Base-by-base conservation (phyloP, 2,113 vertebrate species). In the Xenopus borealis region DNA sequence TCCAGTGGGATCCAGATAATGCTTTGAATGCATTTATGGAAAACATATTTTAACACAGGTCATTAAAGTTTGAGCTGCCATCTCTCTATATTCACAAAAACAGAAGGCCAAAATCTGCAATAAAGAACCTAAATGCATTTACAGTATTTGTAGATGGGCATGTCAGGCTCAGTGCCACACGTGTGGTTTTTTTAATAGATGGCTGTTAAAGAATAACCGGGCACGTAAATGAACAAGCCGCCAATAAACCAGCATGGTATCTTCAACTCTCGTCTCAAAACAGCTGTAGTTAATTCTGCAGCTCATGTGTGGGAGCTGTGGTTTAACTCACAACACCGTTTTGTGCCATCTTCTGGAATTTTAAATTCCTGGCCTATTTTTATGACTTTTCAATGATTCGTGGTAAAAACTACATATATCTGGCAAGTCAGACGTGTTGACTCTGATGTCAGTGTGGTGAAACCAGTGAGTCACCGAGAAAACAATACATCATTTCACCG, bases 171-270 rank as follows among this genome's bases (percentile, higher is more conserved):
- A 27, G 27, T 62, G 61, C 23, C 61, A 33, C 23, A 30, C 61
- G 14, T 62, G 61, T 46, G 64, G 11, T 66, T 47, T 19, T n/a
- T 27, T n/a, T 10, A 68, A n/a, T 69, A 40, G 66, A 69, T 55
- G 23, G 23, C 1, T 3, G 1, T 23, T 12, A 45, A 66, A 17
- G n/a, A 53, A 69, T 69, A 33, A 9, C 23, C 16, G 23, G 47
- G 16, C 50, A 55, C 20, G 7, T 52, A 52, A 69, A 7, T 10
- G 19, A 20, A 69, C 50, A 69, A 14, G 13, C 23, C 12, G 11
- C 19, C 7, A 18, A 18, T 50, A 55, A 27, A 53, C 19, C 46
- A 52, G 20, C 20, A 14, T 50, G 7, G 20, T 7, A 23, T 69
- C 30, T 58, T 2, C 17, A 30, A 30, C 50, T 19, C 46, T 68